A percentile compares a stretch with the other conserved stretches of the same genome.
These are phyloP conservation scores for Pelmatolapia mariae DNA, from an alignment of 2,113 vertebrate genomes.

Conservation along the genomic window DNA sequence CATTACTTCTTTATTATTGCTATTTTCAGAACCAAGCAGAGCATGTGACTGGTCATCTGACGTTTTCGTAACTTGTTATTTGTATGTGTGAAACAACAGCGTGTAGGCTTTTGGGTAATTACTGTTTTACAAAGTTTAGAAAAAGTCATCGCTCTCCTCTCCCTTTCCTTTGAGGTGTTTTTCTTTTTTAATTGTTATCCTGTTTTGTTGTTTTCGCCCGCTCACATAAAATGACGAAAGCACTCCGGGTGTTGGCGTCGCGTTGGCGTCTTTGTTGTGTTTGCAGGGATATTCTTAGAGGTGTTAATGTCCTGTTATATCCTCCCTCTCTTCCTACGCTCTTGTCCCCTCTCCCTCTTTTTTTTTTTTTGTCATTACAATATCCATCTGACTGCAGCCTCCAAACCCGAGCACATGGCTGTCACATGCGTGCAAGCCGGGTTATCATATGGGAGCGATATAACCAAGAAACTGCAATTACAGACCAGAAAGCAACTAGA, in stretches of 20 bases:
- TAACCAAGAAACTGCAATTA: constrained; percentile 17
- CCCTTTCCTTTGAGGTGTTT: constrained; percentile 15
- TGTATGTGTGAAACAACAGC: constrained; percentile 38
- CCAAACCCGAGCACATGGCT: not conserved
- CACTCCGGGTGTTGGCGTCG: not conserved
- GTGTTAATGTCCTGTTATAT: constrained; percentile 24
- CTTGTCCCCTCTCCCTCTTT: not conserved
- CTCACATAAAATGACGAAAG: constrained; percentile 7
- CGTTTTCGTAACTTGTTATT: constrained; percentile 40
- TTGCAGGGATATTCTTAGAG: constrained; percentile 25
- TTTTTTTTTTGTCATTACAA: not conserved
- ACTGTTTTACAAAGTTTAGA: constrained; percentile 43
- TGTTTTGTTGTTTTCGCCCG: constrained; percentile 7
- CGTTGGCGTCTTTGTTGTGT: not conserved
- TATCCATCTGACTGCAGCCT: not conserved
- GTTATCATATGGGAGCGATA: not conserved
- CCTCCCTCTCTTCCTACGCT: not conserved
- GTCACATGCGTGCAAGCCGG: not conserved
- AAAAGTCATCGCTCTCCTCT: constrained; percentile 10
- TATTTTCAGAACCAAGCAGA: constrained; percentile 60
- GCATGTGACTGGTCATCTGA: constrained; percentile 48
- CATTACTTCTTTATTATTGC: constrained; percentile 40
- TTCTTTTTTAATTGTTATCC: not conserved
- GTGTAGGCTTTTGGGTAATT: constrained; percentile 40
- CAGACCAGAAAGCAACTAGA: not conserved